These are phyloP conservation scores for Accipiter cooperii DNA, from an alignment of 2,113 vertebrate genomes.

Conservation along the genomic window DNA sequence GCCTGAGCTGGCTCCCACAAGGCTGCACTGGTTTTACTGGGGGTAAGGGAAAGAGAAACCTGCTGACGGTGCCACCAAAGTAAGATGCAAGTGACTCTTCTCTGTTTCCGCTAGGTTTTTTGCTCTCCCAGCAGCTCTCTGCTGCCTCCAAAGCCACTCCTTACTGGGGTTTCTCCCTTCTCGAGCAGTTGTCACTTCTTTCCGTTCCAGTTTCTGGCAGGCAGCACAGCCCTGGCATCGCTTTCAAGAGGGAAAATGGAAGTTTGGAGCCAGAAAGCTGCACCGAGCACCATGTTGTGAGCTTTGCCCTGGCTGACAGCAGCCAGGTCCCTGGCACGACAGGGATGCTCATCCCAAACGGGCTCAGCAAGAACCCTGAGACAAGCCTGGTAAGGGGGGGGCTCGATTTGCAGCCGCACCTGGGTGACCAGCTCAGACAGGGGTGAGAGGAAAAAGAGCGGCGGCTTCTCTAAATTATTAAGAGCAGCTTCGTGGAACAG, in stretches of 20 bases:
- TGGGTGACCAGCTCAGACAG: neutral
- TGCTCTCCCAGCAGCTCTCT: neutral
- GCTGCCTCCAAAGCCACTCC: neutral
- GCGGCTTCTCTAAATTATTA: neutral
- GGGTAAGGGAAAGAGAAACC: neutral
- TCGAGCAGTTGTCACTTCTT: neutral
- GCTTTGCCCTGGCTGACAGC: neutral
- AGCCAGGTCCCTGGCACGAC: neutral
- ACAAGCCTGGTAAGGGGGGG: neutral
- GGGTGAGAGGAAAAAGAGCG: neutral
- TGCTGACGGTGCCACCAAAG: neutral
- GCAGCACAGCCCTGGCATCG: accelerated
- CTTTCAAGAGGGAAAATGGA: neutral
- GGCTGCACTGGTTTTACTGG: neutral
- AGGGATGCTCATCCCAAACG: neutral
- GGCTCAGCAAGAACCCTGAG: accelerated
- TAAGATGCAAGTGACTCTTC: neutral
- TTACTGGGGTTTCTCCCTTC: neutral
- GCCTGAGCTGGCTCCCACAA: accelerated
- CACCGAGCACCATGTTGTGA: neutral
- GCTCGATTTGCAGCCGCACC: neutral
- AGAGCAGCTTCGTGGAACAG: neutral
- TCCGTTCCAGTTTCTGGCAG: neutral
- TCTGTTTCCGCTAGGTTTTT: neutral
- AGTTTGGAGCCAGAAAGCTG: neutral